Base-by-base conservation (phyloP, 2,113 vertebrate genomes). In the Micromys minutus region DNA sequence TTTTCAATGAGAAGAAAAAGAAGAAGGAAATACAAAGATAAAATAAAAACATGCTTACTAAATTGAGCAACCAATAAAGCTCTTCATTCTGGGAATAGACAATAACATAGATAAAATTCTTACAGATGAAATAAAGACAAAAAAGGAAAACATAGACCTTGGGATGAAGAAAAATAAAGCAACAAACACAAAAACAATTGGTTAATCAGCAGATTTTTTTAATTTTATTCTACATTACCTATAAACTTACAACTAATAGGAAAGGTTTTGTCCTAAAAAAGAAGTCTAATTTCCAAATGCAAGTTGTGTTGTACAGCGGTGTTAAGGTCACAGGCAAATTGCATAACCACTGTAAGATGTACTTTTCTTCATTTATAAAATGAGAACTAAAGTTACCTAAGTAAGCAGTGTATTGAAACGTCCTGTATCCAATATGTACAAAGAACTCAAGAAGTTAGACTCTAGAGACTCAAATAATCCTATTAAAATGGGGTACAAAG, bases 101-200 rank as follows among this genome's bases (percentile, higher is more conserved):
- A 94, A 87, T 57, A 91, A 92, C 74, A 90, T 39, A 67, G 31
- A 84, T 74, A 89, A 91, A 93, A 42, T 52, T 93, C 63, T 89
- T 45, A 67, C 0, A 91, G 16, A 83, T 63, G 8, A 67, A 87
- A 87, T 71, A 4, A 93, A 84, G 39, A 93, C 26, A 71, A 92
- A 94, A n/a, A 89, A 34, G 77, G 5, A 59, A 39, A 77, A 47
- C 19, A 80, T 24, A 34, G 4, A 45, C 55, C 61, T 87, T 61
- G 16, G 0, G 36, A 77, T 24, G 55, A 87, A 91, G 15, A 80
- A 86, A 84, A 88, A 36, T 42, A 42, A 50, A 90, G 36, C 12
- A 26, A 50, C 22, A 91, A 92, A 69, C 31, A 83, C 8, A 61
- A 75, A 93, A 39, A 79, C 67, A 79, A 9, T 80, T 89, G 31